Evolutionary conservation across 1,140 invertebrate species (phyloP).

Genomic region (Scaptodrosophila lebanonensis): DNA sequence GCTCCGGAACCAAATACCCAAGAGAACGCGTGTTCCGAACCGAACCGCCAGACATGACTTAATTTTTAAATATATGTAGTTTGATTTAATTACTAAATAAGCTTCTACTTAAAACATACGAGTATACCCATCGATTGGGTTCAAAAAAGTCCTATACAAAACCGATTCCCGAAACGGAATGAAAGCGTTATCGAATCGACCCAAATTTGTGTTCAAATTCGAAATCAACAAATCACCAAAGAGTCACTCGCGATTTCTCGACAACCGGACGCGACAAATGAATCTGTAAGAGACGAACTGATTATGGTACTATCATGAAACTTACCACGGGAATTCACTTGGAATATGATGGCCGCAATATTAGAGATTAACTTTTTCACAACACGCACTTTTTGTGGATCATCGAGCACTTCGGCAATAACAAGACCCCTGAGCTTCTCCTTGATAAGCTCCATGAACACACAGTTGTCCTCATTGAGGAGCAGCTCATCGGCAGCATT

Average conservation of each 20-base stretch:
- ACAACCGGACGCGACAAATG: not conserved
- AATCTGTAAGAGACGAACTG: not conserved
- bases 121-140: too few species aligned
- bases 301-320: slow-evolving; percentile 8
- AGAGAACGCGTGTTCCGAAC: too few species aligned
- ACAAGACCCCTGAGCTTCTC: slow-evolving; percentile 90
- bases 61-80: too few species aligned
- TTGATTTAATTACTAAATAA: too few species aligned
- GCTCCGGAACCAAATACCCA: too few species aligned
- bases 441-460: slow-evolving; percentile 88
- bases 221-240: slow-evolving; percentile 1
- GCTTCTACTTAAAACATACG: too few species aligned
- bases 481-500: slow-evolving; percentile 86
- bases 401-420: slow-evolving; percentile 85
- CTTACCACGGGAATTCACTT: slow-evolving; percentile 79
- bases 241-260: too few species aligned
- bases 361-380: slow-evolving; percentile 80
- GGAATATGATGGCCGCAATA: slow-evolving; percentile 83
- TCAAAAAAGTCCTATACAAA: too few species aligned
- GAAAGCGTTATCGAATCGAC: too few species aligned
- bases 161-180: too few species aligned
- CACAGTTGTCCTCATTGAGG: slow-evolving; percentile 83
- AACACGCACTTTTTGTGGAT: slow-evolving; percentile 74
- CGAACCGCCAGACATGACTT: too few species aligned
- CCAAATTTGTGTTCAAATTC: too few species aligned